Percentiles rank a stretch among this genome's conserved stretches.
These are phyloP conservation scores for Dryobotodes eremita DNA, from an alignment of 2,888 invertebrate species.

Conservation along the genomic window DNA sequence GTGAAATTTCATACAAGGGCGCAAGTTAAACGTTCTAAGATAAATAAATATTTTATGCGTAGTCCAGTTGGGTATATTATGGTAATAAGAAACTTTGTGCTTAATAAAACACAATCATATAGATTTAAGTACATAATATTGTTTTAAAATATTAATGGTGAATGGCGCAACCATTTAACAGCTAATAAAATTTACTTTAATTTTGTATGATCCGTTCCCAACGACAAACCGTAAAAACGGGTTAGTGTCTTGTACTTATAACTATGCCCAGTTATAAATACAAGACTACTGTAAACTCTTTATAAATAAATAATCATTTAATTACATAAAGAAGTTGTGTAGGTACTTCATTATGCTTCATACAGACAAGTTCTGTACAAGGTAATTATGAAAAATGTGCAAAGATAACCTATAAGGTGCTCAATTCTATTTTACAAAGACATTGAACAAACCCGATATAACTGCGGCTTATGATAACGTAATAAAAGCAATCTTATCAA, in stretches of 20 bases:
- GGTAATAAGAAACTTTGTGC: no score
- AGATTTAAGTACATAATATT: neutral
- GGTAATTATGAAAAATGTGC: neutral
- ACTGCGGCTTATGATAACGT: slow-evolving; percentile 50
- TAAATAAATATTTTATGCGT: neutral
- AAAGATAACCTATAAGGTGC: neutral
- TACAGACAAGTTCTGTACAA: neutral
- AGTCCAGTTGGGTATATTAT: neutral
- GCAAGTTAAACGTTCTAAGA: neutral
- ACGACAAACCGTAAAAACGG: no score
- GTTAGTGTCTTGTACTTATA: no score
- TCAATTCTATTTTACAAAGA: slow-evolving; percentile 28
- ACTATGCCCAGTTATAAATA: no score
- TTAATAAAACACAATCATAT: neutral
- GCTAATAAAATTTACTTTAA: no score
- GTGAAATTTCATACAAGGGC: neutral
- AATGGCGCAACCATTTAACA: neutral
- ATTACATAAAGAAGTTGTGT: no score
- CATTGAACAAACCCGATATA: slow-evolving; percentile 43
- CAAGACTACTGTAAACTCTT: no score
- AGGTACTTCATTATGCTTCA: neutral
- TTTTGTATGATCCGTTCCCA: no score
- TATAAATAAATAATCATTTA: no score
- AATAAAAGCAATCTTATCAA: slow-evolving; percentile 61
- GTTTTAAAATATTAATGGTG: neutral